These are phyloP conservation scores for Pararge aegeria DNA, from an alignment of 1,140 invertebrate genomes.

Conservation along the genomic window DNA sequence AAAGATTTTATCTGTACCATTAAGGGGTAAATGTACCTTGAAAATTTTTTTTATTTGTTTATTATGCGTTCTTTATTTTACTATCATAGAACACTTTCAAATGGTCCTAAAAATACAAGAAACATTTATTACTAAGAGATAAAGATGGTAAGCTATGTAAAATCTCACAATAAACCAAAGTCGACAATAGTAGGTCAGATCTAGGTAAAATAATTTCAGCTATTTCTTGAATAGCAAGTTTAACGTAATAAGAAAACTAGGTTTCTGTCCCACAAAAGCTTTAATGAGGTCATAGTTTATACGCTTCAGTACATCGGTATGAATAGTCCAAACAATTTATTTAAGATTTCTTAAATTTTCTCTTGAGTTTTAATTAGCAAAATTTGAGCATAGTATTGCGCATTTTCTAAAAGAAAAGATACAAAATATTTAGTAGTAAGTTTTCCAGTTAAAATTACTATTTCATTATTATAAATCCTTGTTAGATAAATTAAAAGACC, in stretches of 20 bases:
- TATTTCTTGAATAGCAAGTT: slow-evolving; percentile 3
- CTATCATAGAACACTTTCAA: too few relatives aligned
- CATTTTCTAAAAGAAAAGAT: neutral
- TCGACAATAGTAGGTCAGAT: slow-evolving; percentile 2
- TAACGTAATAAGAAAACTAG: slow-evolving; percentile 3
- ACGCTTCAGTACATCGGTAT: neutral
- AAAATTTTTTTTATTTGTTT: too few relatives aligned
- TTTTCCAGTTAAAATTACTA: too few relatives aligned
- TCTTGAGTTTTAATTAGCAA: neutral
- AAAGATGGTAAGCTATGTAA: neutral
- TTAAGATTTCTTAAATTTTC: neutral
- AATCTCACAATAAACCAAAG: neutral
- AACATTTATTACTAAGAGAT: too few relatives aligned
- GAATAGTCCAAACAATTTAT: neutral
- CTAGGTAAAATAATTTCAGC: neutral
- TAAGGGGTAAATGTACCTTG: too few relatives aligned
- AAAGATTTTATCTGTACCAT: too few relatives aligned
- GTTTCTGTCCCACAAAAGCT: slow-evolving; percentile 5
- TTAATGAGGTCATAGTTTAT: slow-evolving; percentile 2
- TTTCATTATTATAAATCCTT: too few relatives aligned
- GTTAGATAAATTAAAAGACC: too few relatives aligned
- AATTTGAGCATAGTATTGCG: neutral
- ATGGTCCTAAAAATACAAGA: too few relatives aligned
- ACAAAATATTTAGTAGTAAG: neutral
- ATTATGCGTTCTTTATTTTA: too few relatives aligned